Percentiles rank a stretch among this genome's conserved stretches.
phyloP scores from a whole-genome alignment of 1,140 invertebrate genomes.

The Catajapyx aquilonaris region DNA sequence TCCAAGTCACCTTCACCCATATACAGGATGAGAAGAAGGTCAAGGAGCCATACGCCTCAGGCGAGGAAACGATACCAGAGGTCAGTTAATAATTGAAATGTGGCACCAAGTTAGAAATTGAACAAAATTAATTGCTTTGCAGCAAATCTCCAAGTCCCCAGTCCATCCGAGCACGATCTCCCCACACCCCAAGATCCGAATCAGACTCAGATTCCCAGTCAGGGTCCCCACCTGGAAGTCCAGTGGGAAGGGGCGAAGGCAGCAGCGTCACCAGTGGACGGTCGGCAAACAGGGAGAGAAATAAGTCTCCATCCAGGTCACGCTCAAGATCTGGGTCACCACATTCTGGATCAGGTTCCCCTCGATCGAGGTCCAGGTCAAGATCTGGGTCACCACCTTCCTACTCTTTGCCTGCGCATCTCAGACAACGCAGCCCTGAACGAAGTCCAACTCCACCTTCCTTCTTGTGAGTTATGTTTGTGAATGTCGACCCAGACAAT shows the following conservation, averaged over 20 bases:
- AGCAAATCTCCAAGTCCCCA: conserved; percentile 7
- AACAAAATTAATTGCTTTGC: too few relatives aligned
- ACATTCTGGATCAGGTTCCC: conserved; percentile 13
- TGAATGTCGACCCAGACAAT: too few relatives aligned
- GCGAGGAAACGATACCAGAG: conserved; percentile 50
- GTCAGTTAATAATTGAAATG: too few relatives aligned
- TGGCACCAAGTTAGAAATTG: too few relatives aligned
- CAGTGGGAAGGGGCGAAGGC: too few relatives aligned
- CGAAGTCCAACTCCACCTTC: conserved; percentile 58
- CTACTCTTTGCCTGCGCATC: conserved; percentile 14
- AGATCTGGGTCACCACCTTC: conserved; percentile 17
- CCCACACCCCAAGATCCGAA: background rate
- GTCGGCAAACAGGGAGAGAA: too few relatives aligned
- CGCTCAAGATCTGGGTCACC: conserved; percentile 14
- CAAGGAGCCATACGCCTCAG: conserved; percentile 42
- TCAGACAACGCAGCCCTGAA: conserved; percentile 22
- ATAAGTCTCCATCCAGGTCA: too few relatives aligned
- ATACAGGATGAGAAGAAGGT: conserved; percentile 23
- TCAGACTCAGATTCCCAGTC: too few relatives aligned
- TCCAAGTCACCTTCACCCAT: conserved; percentile 55
- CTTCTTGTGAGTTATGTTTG: conserved; percentile 52
- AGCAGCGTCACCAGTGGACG: too few relatives aligned
- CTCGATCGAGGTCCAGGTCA: conserved; percentile 21
- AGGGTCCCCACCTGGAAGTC: too few relatives aligned
- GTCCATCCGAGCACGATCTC: conserved; percentile 7